Percentiles rank a stretch among this genome's conserved stretches.
Conservation (phyloP, 1,140 invertebrate genomes). For the Leptopilina clavipes region DNA sequence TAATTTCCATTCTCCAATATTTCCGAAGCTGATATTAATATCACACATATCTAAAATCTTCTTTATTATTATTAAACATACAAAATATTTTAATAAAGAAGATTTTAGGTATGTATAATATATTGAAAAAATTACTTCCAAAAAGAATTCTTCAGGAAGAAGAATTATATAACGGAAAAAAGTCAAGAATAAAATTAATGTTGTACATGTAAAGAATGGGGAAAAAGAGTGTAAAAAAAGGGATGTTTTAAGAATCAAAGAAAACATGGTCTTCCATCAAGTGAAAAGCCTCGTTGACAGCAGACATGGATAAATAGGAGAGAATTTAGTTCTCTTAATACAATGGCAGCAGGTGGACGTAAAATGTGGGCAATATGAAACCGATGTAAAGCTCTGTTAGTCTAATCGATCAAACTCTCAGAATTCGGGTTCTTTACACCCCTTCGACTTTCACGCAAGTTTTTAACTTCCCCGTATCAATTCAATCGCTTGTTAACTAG, state of each 20-base stretch:
- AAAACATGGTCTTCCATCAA: not conserved
- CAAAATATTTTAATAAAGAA: no score
- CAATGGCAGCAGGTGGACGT: conserved; percentile 38
- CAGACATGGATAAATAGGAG: conserved; percentile 22
- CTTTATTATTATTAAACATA: no score
- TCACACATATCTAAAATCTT: not conserved
- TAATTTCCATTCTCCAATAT: not conserved
- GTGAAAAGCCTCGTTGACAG: conserved; percentile 24
- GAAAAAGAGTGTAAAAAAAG: not conserved
- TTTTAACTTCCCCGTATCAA: not conserved
- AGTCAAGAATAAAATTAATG: not conserved
- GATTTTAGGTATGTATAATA: no score
- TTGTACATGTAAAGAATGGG: not conserved
- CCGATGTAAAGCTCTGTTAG: conserved; percentile 30
- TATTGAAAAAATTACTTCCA: no score
- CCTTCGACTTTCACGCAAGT: conserved; percentile 9
- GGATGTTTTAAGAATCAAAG: not conserved
- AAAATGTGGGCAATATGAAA: conserved; percentile 40
- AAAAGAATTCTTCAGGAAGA: no score
- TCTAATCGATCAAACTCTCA: conserved; percentile 30
- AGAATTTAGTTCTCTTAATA: conserved; percentile 39
- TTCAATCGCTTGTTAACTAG: conserved; percentile 27
- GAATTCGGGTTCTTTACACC: conserved; percentile 22
- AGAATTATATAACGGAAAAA: not conserved
- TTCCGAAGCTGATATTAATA: not conserved